Evolutionary conservation across 2,113 vertebrate genomes (phyloP).

Genomic region (Charina bottae): DNA sequence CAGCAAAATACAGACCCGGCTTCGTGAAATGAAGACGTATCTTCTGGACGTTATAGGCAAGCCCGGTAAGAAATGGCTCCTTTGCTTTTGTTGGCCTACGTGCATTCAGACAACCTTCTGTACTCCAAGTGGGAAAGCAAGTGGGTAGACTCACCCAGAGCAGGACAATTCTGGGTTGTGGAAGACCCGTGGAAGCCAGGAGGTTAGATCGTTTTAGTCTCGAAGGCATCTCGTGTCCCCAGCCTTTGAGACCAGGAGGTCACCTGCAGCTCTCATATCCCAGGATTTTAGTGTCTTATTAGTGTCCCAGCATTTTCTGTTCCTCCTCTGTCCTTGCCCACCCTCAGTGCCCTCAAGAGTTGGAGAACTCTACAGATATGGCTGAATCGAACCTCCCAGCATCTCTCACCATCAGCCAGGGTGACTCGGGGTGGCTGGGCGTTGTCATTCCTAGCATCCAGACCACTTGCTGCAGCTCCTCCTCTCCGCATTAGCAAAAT

Average conservation of each 20-base stretch:
- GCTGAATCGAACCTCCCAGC: too few relatives aligned
- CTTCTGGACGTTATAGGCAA: constrained; percentile 28
- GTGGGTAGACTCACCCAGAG: background rate
- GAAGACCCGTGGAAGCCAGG: background rate
- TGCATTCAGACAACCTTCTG: background rate
- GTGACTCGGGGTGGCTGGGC: too few relatives aligned
- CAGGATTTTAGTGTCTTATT: too few relatives aligned
- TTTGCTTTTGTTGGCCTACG: background rate
- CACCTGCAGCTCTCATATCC: too few relatives aligned
- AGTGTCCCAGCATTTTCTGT: background rate
- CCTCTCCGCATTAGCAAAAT: too few relatives aligned
- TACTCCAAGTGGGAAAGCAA: too few relatives aligned
- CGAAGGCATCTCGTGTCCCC: background rate
- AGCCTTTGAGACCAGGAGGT: too few relatives aligned
- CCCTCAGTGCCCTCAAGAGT: background rate
- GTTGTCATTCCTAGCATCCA: too few relatives aligned
- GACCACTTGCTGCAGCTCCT: too few relatives aligned
- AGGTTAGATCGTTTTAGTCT: background rate
- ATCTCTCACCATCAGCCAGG: too few relatives aligned
- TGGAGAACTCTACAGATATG: background rate
- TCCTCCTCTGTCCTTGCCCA: background rate
- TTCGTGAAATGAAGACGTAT: constrained; percentile 61
- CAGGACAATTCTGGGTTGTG: background rate
- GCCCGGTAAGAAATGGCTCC: constrained; percentile 42
- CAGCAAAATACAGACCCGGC: constrained; percentile 59